Evolutionary conservation across 1,140 invertebrate genomes (phyloP).

Genomic region (Aphaenogaster floridana): DNA sequence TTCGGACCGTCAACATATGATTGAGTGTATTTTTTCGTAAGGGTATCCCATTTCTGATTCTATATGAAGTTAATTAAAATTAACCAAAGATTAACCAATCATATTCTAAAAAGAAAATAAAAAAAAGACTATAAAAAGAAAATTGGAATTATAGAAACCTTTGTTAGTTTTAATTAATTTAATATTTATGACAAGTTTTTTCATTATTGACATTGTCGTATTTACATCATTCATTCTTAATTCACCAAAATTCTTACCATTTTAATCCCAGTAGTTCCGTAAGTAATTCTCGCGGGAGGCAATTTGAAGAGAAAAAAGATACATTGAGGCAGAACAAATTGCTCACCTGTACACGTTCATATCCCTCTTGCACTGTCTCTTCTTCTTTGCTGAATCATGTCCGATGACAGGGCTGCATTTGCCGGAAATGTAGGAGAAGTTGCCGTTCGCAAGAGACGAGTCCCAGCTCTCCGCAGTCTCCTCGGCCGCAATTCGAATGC

Average conservation of each 20-base stretch:
- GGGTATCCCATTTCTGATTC: background rate
- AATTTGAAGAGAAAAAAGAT: background rate
- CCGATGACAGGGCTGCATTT: conserved; percentile 89
- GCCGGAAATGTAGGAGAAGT: conserved; percentile 90
- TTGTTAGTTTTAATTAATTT: background rate
- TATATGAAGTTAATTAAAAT: background rate
- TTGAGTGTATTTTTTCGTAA: no score
- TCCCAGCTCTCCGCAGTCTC: conserved; percentile 88
- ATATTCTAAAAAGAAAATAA: background rate
- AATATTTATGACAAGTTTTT: background rate
- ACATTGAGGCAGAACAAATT: background rate
- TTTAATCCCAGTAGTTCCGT: background rate
- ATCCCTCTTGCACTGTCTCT: conserved; percentile 51
- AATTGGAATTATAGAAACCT: background rate
- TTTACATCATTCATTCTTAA: background rate
- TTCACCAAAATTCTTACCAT: background rate
- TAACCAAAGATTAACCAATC: background rate
- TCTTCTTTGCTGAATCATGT: conserved; percentile 29
- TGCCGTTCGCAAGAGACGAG: conserved; percentile 74
- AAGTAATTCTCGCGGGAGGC: background rate
- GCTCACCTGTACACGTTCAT: conserved; percentile 76
- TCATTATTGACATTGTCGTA: background rate
- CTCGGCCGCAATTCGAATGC: conserved; percentile 91
- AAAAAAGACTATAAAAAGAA: background rate
- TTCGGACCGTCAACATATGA: no score